Conservation (phyloP, 2,888 invertebrate species). For the Stomorhina lunata region DNA sequence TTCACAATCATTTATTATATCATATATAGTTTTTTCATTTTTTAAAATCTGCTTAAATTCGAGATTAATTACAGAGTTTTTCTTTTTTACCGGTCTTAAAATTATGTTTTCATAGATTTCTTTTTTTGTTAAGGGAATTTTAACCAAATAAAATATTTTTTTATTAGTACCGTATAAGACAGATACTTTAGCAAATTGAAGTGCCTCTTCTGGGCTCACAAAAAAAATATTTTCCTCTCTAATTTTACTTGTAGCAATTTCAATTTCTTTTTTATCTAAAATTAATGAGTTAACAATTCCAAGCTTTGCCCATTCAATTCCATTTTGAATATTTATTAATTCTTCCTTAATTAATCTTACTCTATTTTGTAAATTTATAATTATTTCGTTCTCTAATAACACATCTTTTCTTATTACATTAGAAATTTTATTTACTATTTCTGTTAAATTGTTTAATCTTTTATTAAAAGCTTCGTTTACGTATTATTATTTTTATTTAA, state of each 20-base stretch:
- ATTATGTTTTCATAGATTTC: conserved; percentile 24
- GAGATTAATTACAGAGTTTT: background rate
- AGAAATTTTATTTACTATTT: no score
- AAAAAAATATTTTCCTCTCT: background rate
- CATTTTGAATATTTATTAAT: conserved; percentile 15
- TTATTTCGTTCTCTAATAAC: background rate
- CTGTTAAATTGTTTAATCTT: no score
- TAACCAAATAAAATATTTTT: conserved; percentile 6
- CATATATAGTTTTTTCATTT: conserved; percentile 4
- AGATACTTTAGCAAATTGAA: background rate
- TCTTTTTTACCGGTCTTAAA: conserved; percentile 1
- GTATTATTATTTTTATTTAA: conserved; percentile 29
- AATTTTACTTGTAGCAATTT: background rate
- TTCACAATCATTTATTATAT: background rate
- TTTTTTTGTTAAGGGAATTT: conserved; percentile 9
- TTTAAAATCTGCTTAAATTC: no score
- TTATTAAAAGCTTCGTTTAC: no score
- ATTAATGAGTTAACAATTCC: background rate
- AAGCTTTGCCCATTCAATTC: background rate
- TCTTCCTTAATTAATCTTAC: background rate
- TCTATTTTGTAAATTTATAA: background rate
- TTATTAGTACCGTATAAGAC: no score
- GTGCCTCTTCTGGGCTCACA: conserved; percentile 2
- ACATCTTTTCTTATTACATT: conserved; percentile 1
- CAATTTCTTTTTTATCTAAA: conserved; percentile 6